These are phyloP conservation scores for Alfaro cultratus DNA, from an alignment of 2,797 vertebrate species.

Conservation along the genomic window DNA sequence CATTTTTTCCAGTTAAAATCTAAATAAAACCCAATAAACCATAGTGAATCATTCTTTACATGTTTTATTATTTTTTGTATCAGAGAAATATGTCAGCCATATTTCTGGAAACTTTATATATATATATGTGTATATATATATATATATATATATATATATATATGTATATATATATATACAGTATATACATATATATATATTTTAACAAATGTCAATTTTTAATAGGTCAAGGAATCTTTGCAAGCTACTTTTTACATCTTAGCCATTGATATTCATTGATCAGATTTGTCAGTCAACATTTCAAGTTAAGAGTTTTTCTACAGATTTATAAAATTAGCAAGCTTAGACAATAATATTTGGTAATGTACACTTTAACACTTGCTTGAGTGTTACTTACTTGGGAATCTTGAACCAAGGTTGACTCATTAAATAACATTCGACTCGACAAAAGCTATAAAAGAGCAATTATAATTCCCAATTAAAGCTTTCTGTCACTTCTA, in stretches of 20 bases:
- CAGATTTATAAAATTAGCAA: background rate
- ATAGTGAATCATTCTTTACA: background rate
- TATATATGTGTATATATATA: too few relatives aligned
- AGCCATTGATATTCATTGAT: background rate
- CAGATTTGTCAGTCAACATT: background rate
- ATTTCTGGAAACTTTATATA: too few relatives aligned
- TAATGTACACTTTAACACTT: background rate
- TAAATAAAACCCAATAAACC: background rate
- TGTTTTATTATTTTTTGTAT: background rate
- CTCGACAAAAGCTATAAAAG: background rate
- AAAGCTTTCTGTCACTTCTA: background rate
- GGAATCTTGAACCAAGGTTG: background rate
- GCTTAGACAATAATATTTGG: background rate
- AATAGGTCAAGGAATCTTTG: background rate
- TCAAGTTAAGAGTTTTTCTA: background rate
- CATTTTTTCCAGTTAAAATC: background rate
- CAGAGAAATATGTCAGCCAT: too few relatives aligned
- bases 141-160: too few relatives aligned
- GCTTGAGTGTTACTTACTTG: background rate
- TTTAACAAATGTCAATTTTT: background rate
- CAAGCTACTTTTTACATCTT: background rate
- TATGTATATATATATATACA: too few relatives aligned
- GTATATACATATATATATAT: too few relatives aligned
- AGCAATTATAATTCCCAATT: background rate
- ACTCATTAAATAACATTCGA: background rate